phyloP scores from a whole-genome alignment of 1,140 invertebrate species.

The Halictus rubicundus region DNA sequence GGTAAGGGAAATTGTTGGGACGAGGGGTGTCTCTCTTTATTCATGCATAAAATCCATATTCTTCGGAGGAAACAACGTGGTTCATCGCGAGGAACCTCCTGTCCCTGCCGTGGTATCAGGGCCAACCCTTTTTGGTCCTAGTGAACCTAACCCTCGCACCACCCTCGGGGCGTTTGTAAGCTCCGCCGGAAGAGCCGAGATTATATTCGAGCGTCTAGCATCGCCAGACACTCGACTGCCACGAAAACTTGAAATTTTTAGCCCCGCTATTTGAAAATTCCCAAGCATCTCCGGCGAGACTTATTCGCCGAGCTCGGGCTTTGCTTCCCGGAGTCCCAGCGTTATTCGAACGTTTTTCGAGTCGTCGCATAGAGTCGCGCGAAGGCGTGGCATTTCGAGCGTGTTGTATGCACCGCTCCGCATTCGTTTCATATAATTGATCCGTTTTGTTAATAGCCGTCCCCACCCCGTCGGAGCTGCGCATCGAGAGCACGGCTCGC shows the following conservation, averaged over 20 bases:
- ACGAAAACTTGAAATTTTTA: slow-evolving; percentile 35
- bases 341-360: not conserved
- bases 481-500: no score
- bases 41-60: slow-evolving; percentile 74
- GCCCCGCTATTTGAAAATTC: slow-evolving; percentile 30
- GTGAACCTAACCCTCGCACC: slow-evolving; percentile 60
- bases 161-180: slow-evolving; percentile 58
- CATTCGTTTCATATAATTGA: not conserved
- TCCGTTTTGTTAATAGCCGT: not conserved
- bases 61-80: slow-evolving; percentile 70
- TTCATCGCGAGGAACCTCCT: slow-evolving; percentile 67
- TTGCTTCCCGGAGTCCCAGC: not conserved
- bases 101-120: slow-evolving; percentile 54
- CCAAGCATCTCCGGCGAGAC: not conserved
- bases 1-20: slow-evolving; percentile 17
- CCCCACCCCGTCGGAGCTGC: not conserved
- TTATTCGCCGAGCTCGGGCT: not conserved
- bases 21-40: slow-evolving; percentile 57
- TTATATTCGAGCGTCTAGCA: slow-evolving; percentile 10
- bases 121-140: slow-evolving; percentile 64
- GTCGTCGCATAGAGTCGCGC: no score
- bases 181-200: slow-evolving; percentile 14
- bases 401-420: not conserved
- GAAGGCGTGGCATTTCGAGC: not conserved
- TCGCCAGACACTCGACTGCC: not conserved